These are phyloP conservation scores for Coryphaenoides rupestris DNA, from an alignment of 2,113 vertebrate species.

Conservation along the genomic window DNA sequence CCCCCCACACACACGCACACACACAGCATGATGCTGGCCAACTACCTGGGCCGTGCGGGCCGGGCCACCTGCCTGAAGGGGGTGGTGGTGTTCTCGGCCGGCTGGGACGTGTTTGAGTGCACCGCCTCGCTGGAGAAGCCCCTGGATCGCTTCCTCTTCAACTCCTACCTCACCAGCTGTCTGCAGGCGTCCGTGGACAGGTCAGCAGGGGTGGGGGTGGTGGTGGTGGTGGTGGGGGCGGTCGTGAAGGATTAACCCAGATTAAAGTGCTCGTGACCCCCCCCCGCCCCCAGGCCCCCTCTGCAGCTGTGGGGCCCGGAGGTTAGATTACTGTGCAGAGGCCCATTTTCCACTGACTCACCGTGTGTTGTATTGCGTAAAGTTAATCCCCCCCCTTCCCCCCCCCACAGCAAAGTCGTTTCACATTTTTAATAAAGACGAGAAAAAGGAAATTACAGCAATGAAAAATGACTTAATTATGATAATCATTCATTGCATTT, in stretches of 20 bases:
- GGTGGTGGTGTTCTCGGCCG: constrained; percentile 91
- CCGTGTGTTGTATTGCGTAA: too few species aligned
- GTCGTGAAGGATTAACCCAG: constrained; percentile 31
- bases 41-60: constrained; percentile 90
- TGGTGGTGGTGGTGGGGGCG: constrained; percentile 2
- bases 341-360: too few species aligned
- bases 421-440: too few species aligned
- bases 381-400: too few species aligned
- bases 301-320: background rate
- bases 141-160: constrained; percentile 96
- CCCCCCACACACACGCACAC: too few species aligned
- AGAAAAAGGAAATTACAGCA: too few species aligned
- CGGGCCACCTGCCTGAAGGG: constrained; percentile 87
- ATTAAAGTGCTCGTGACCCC: background rate
- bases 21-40: constrained; percentile 95
- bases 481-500: too few species aligned
- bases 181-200: constrained; percentile 92
- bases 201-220: constrained; percentile 68
- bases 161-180: constrained; percentile 97
- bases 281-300: background rate
- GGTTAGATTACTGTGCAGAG: too few species aligned
- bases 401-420: too few species aligned
- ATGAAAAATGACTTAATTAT: too few species aligned
- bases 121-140: constrained; percentile 91
- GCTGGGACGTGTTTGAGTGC: constrained; percentile 97